phyloP scores from a whole-genome alignment of 2,797 vertebrate species.

The Halcyon leucocephala region DNA sequence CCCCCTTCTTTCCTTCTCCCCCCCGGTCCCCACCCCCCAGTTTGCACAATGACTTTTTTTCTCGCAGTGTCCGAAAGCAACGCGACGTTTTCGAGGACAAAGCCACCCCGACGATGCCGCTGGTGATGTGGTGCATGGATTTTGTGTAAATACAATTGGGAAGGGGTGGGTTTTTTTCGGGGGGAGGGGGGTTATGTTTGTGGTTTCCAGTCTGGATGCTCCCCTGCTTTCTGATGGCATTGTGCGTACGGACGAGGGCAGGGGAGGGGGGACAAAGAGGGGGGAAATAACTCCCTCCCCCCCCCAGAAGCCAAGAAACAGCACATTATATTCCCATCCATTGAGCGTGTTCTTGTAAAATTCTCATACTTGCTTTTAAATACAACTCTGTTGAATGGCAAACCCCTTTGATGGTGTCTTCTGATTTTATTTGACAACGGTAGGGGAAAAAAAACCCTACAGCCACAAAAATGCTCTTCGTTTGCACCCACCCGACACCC shows the following conservation, averaged over 20 bases:
- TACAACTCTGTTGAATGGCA: not conserved
- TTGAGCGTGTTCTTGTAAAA: not conserved
- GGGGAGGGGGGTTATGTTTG: not conserved
- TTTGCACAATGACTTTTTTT: not conserved
- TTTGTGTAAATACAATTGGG: not conserved
- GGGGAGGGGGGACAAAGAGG: too few relatives aligned
- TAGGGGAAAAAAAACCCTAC: not conserved
- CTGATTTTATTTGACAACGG: constrained; percentile 41
- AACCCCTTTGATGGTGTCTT: not conserved
- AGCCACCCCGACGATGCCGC: not conserved
- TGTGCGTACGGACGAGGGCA: too few relatives aligned
- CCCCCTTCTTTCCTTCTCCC: too few relatives aligned
- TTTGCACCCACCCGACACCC: not conserved
- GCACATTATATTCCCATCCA: not conserved
- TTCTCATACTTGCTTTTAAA: constrained; percentile 18
- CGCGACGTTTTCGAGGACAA: not conserved
- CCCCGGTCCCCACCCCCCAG: too few relatives aligned
- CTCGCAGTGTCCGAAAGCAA: not conserved
- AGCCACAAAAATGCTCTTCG: not conserved
- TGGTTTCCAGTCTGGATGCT: not conserved
- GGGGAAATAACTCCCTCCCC: not conserved
- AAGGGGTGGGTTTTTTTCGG: not conserved
- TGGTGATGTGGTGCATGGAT: not conserved
- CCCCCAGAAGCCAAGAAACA: not conserved
- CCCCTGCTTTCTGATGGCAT: not conserved